Base-by-base conservation (phyloP, 2,888 invertebrate genomes). In the Plebejus argus region DNA sequence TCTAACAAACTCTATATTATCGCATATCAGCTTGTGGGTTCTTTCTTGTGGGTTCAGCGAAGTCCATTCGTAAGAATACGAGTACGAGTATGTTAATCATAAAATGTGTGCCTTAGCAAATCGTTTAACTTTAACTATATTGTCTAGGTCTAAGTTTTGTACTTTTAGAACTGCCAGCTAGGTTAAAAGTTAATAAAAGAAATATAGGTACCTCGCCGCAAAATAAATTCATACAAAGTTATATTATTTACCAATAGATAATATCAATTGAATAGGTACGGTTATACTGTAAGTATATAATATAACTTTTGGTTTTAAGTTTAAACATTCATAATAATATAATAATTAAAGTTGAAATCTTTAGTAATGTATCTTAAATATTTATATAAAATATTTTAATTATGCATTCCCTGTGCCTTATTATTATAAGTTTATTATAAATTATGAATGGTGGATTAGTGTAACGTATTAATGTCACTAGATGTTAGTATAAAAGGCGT, bases 361-460 rank as follows among this genome's bases (percentile, higher is more conserved):
- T 28, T 15, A 5, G 15, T 66, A 61, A 70, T 28, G 15, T 70
- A 28, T n/a, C 35, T n/a, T 71, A 39, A 39, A 39, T 39, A 71
- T 71, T 35, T 71, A 20, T 71, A 35, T 23, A 71, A 35, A 74
- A 45, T 28, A 77, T 74, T 23, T 70, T 71, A 45, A 53, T 88
- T 82, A 89, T 89, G 93, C 93, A 93, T 94, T 94, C 93, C 90
- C 85, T 85, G 93, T 93, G 93, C 93, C 93, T 93, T 93, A 91
- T 85, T 84, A 58, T 77, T 70, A 70, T 23, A 61, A 61, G 61
- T 61, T 58, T n/a, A 20, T 58, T n/a, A 58, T 61, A 61, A 10
- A 28, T 76, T 70, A 76, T 70, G 33, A 53, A 28, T 76, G 20
- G 61, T 78, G 33, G 20, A 33, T 76, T 23, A 76, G 53, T 75